Conservation (phyloP, 2,888 invertebrate genomes). For the Adineta ricciae region DNA sequence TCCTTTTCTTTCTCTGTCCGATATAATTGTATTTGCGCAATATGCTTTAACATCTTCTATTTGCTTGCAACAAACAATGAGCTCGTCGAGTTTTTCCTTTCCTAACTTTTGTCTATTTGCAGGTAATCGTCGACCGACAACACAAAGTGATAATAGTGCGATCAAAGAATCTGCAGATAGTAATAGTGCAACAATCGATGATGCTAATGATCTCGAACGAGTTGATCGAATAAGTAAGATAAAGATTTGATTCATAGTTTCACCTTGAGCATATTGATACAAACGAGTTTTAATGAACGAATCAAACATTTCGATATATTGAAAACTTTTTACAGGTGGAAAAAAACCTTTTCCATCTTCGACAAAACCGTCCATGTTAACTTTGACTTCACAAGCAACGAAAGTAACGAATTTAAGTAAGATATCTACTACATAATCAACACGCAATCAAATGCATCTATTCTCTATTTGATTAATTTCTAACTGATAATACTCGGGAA, state of each 20-base stretch:
- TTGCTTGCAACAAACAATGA: not conserved
- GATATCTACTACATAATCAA: not conserved
- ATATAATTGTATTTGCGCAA: not conserved
- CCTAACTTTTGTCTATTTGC: not conserved
- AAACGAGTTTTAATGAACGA: no score
- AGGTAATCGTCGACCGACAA: conserved; percentile 16
- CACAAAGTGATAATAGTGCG: conserved; percentile 58
- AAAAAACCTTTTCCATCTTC: not conserved
- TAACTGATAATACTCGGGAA: not conserved
- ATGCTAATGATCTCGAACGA: conserved; percentile 62
- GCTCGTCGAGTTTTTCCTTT: no score
- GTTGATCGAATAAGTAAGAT: conserved; percentile 28
- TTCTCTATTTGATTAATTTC: not conserved
- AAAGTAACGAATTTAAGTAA: not conserved
- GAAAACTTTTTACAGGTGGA: no score
- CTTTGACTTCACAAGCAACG: not conserved
- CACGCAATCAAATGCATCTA: not conserved
- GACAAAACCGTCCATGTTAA: not conserved
- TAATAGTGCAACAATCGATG: conserved; percentile 78
- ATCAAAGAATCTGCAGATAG: conserved; percentile 99
- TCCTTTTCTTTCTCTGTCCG: conserved; percentile 22
- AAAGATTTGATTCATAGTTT: no score
- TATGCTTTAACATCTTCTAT: not conserved
- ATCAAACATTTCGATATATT: no score
- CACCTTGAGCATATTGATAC: no score